Base-by-base conservation (phyloP, 2,113 vertebrate species). In the Clinocottus analis region DNA sequence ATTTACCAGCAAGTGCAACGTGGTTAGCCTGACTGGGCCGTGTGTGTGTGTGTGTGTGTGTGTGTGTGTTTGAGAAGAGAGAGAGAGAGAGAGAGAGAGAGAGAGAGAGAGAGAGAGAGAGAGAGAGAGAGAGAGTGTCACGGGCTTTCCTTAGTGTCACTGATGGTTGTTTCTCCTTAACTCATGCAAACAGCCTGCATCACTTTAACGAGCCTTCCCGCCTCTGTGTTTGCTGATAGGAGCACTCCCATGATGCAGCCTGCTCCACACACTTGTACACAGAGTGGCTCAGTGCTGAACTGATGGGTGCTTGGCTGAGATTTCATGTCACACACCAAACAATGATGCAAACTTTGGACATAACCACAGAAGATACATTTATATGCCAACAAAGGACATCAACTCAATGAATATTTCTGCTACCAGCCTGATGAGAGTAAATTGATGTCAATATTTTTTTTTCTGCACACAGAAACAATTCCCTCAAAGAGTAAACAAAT, bases 301-400 rank as follows among this genome's bases (percentile, higher is more conserved):
- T 87, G 70, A 84, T 80, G 58, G 80, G 77, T 62, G 82, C 67
- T 75, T 56, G 62, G 67, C 87, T 86, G 64, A 74, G 78, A 87
- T 77, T 87, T 81, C 65, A 37, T 37, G 70, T 82, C 64, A 21
- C 61, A 77, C 66, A 49, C 65, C 74, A 85, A 90, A 91, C 85
- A 87, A 90, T 93, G 92, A 93, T 89, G 90, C 87, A 93, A 93
- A 87, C 89, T 77, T 87, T 87, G 63, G 87, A 91, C 87, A 91
- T 83, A 85, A 79, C 82, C 87, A 80, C 67, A 79, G 61, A 87
- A 68, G 70, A 83, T 58, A 58, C 49, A 87, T 79, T 79, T 82
- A 67, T 77, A 76, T 59, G 67, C 47, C 79, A 82, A 67, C 82
- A 76, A 80, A 79, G 55, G 63, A 85, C 65, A 72, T 51, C 19